Evolutionary conservation across 2,797 vertebrate species (phyloP).

Genomic region (Falco berigora): DNA sequence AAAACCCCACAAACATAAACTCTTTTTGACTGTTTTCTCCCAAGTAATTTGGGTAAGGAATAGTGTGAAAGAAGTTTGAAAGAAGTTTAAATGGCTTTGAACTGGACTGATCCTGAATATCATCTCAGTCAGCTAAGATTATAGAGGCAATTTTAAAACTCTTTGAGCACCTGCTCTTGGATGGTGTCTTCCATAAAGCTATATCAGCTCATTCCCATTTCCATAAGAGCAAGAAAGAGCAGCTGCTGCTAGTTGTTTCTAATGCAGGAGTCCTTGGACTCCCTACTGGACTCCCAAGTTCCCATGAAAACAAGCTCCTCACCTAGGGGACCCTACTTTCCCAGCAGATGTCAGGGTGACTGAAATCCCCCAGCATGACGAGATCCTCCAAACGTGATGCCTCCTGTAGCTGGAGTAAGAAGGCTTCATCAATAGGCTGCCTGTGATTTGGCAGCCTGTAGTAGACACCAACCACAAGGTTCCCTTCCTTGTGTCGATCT

Average conservation of each 20-base stretch:
- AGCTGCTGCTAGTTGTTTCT: background rate
- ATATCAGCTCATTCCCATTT: background rate
- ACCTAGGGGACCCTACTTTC: background rate
- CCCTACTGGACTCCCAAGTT: background rate
- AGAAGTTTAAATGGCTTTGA: background rate
- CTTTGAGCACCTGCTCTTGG: background rate
- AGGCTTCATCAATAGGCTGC: no score
- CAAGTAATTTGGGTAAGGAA: background rate
- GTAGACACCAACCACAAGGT: no score
- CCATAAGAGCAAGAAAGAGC: background rate
- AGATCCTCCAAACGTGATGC: no score
- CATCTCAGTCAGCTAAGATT: background rate
- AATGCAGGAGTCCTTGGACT: background rate
- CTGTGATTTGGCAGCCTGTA: no score
- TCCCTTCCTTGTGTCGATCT: no score
- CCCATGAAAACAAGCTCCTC: background rate
- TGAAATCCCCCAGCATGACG: no score
- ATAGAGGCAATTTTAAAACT: background rate
- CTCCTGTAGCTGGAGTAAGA: no score
- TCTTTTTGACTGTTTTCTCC: background rate
- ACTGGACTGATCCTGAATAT: background rate
- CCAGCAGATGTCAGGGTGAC: no score
- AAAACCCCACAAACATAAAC: background rate
- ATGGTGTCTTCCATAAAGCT: background rate
- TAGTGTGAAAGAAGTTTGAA: background rate